Conservation (phyloP, 2,113 vertebrate genomes). For the Thymallus thymallus region DNA sequence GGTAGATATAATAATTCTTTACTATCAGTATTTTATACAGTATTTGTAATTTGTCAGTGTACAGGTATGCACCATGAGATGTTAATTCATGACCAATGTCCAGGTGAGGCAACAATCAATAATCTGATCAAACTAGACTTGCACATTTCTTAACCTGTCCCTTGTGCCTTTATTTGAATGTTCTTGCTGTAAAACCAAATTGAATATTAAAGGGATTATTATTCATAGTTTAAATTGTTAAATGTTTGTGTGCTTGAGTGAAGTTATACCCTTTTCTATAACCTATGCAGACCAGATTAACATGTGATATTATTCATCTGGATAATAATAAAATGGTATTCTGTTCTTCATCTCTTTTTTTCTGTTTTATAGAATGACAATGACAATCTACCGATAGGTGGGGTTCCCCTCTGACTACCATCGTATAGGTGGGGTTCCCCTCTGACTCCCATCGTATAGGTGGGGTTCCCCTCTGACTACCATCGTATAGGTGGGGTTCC, state of each 20-base stretch:
- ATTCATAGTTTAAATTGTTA: neutral
- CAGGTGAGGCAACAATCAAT: neutral
- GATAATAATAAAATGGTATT: conserved; percentile 55
- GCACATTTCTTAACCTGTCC: neutral
- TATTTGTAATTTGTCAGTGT: neutral
- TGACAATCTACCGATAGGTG: no score
- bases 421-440: no score
- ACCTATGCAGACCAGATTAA: conserved; percentile 32
- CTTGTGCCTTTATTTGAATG: conserved; percentile 36
- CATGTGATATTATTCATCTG: conserved; percentile 58
- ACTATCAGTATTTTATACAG: neutral
- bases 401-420: no score
- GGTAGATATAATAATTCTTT: neutral
- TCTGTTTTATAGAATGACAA: no score
- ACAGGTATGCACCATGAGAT: neutral
- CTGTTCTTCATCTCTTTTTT: neutral
- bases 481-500: no score
- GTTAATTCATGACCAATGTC: neutral
- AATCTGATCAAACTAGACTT: neutral
- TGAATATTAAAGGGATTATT: neutral
- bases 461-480: no score
- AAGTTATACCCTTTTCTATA: conserved; percentile 38
- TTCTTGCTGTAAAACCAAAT: neutral
- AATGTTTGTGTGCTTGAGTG: conserved; percentile 25
- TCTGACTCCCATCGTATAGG: no score